phyloP scores from a whole-genome alignment of 1,140 invertebrate genomes.

The Melanaphis sacchari region DNA sequence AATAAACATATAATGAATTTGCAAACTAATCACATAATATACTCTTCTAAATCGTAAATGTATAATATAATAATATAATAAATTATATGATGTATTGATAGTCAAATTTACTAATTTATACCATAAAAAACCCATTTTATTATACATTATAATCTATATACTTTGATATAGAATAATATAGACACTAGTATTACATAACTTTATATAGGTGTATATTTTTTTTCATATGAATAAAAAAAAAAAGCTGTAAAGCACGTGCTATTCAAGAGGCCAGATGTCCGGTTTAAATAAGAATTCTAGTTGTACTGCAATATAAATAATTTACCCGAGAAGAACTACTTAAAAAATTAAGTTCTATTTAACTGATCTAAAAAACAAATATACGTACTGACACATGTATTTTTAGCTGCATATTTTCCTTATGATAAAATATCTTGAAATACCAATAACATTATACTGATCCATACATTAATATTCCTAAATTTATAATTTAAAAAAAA shows the following conservation, averaged over 20 bases:
- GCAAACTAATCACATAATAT: not conserved
- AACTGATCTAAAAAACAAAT: slow-evolving; percentile 7
- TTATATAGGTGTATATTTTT: not conserved
- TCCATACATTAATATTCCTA: no score
- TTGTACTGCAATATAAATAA: not conserved
- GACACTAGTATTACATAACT: no score
- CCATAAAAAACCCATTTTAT: no score
- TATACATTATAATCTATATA: no score
- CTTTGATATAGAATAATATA: no score
- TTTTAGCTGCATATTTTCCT: slow-evolving; percentile 2
- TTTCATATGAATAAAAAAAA: not conserved
- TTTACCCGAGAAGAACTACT: slow-evolving; percentile 15
- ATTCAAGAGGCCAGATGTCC: slow-evolving; percentile 56
- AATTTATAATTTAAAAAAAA: not conserved
- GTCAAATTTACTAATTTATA: no score
- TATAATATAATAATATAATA: not conserved
- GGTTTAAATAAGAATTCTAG: not conserved
- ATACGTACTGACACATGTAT: not conserved
- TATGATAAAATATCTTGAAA: not conserved
- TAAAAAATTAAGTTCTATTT: not conserved
- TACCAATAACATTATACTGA: not conserved
- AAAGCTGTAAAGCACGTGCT: not conserved
- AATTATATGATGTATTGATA: not conserved
- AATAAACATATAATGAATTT: not conserved
- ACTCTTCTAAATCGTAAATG: no score